Conservation (phyloP, 2,113 vertebrate genomes). For the Taxidea taxus region DNA sequence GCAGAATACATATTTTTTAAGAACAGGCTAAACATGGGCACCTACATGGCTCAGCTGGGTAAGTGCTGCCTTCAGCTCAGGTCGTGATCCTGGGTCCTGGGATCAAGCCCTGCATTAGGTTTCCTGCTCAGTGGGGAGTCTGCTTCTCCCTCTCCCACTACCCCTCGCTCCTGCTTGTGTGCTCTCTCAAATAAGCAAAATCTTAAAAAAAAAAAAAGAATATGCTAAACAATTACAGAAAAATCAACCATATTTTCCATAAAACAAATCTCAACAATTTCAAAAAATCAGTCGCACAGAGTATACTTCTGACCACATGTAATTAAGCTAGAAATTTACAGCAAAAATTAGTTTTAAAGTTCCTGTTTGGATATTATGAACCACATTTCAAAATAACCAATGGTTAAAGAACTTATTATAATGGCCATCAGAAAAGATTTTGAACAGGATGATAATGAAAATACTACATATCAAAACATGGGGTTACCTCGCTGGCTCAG, state of each 20-base stretch:
- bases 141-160: no score
- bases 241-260: not conserved
- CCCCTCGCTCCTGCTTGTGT: no score
- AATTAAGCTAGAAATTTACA: not conserved
- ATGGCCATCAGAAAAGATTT: not conserved
- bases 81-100: no score
- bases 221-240: not conserved
- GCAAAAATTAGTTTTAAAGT: not conserved
- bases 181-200: no score
- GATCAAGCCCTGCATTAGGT: no score
- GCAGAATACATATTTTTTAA: not conserved
- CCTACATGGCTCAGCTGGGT: not conserved
- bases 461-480: not conserved
- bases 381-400: not conserved
- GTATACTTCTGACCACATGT: not conserved
- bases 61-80: not conserved
- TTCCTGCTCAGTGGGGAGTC: no score
- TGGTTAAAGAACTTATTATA: not conserved
- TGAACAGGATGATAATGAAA: not conserved
- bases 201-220: not conserved
- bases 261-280: not conserved
- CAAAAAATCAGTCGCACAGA: not conserved
- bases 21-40: not conserved
- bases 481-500: not conserved
- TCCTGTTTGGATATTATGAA: not conserved